phyloP scores from a whole-genome alignment of 1,140 invertebrate species.

The Plodia interpunctella region DNA sequence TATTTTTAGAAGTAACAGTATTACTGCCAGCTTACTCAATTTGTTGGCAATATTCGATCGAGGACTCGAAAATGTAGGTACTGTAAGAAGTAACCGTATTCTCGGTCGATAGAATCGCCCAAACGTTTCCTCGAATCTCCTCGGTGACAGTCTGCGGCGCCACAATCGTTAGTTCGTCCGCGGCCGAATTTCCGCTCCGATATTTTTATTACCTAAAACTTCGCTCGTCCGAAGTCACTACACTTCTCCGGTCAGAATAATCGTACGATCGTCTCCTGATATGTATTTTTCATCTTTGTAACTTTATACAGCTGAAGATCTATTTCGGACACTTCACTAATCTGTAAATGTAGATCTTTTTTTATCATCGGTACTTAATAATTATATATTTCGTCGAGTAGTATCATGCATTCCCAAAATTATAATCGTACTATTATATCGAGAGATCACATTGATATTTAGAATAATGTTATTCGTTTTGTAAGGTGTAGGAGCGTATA shows the following conservation, averaged over 20 bases:
- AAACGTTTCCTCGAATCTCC: no score
- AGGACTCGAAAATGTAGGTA: no score
- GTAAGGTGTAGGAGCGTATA: slow-evolving; percentile 58
- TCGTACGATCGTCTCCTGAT: slow-evolving; percentile 7
- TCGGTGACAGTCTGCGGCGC: no score
- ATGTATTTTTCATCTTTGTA: slow-evolving; percentile 42
- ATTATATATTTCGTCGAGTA: slow-evolving; percentile 66
- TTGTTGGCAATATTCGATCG: no score
- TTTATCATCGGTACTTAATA: slow-evolving; percentile 70
- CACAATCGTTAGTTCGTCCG: not conserved
- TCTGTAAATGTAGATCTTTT: slow-evolving; percentile 52
- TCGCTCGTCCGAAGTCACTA: slow-evolving; percentile 35
- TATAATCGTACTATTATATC: slow-evolving; percentile 65
- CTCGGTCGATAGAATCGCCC: no score
- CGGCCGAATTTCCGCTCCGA: slow-evolving; percentile 13
- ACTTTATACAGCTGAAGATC: slow-evolving; percentile 43
- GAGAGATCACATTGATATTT: slow-evolving; percentile 61
- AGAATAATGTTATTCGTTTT: slow-evolving; percentile 68
- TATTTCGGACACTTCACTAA: slow-evolving; percentile 42
- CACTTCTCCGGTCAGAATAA: slow-evolving; percentile 5
- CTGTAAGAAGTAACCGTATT: no score
- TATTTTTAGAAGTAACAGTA: no score
- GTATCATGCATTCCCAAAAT: slow-evolving; percentile 72
- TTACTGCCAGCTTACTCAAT: no score
- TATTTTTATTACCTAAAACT: slow-evolving; percentile 74